Evolutionary conservation across 1,140 invertebrate genomes (phyloP), one percentile per base, ranked within the genome.

Genomic region (Goniozus legneri): DNA sequence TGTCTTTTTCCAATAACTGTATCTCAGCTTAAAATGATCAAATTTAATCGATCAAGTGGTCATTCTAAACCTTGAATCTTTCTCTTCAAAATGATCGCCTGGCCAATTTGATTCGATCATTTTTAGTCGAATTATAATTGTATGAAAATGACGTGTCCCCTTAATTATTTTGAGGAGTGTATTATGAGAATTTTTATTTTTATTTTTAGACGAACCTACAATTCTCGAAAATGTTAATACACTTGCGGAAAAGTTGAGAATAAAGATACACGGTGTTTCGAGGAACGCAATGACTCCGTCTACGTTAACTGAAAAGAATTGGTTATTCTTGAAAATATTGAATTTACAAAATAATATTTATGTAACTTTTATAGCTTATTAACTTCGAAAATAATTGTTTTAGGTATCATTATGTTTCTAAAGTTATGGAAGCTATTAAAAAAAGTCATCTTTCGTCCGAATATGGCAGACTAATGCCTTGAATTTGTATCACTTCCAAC

Each of bases 361-460:
- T 42, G 51, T n/a, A 27, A 40, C 12, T 34, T 45, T 20, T 34
- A 32, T 48, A 46, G 35, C 50, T 45, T 37, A 20, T 47, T 45
- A 27, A 43, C 41, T 10, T 36, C 27, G 43, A 47, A 45, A 43
- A 33, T 41, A 41, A 44, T 47, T 34, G 42, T 65, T 65, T 15
- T 42, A 83, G 82, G 83, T 84, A 88, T 60, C 83, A 89, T 47
- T 92, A 89, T 70, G 85, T 87, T 54, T 81, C 79, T 14, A 89
- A 88, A 76, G 86, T 86, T 0, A 89, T 88, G 84, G 90, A 92
- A 45, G 82, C 82, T 12, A 85, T 91, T 6, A 88, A 86, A 56
- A 92, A 92, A 62, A 91, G 87, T 56, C 84, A 85, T 30, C 82
- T 91, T 50, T 88, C 89, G 61, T 81, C 87, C 40, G 89, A 92